phyloP scores from a whole-genome alignment of 2,113 vertebrate species.

The Myocastor coypus region DNA sequence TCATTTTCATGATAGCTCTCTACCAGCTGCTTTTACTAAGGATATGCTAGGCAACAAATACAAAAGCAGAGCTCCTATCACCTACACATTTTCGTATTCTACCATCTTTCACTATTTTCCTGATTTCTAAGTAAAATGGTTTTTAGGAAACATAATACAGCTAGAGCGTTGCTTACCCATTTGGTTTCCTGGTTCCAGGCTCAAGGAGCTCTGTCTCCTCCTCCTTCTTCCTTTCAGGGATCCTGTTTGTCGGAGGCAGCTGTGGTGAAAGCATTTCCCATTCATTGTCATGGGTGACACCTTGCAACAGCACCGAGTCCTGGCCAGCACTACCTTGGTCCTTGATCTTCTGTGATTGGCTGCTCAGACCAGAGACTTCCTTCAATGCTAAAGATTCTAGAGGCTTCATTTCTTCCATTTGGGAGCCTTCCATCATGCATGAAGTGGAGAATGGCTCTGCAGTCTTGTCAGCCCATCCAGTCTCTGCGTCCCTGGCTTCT shows the following conservation, averaged over 20 bases:
- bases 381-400: constrained; percentile 73
- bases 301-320: constrained; percentile 38
- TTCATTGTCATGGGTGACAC: constrained; percentile 55
- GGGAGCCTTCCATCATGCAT: neutral
- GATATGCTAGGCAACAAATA: neutral
- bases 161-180: constrained; percentile 82
- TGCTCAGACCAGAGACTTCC: constrained; percentile 63
- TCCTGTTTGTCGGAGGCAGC: constrained; percentile 33
- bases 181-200: constrained; percentile 58
- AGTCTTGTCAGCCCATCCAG: constrained; percentile 68
- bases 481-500: constrained; percentile 78
- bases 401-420: constrained; percentile 29
- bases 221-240: constrained; percentile 74
- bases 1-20: neutral
- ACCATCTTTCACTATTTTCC: neutral
- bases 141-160: constrained; percentile 50
- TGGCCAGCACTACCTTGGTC: neutral
- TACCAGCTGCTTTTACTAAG: neutral
- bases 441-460: constrained; percentile 44
- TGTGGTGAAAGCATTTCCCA: constrained; percentile 77
- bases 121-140: constrained; percentile 21
- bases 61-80: neutral
- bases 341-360: neutral
- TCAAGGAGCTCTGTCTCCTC: constrained; percentile 78
- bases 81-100: neutral